Percentiles rank a stretch among this genome's conserved stretches.
Evolutionary conservation across 2,797 vertebrate genomes (phyloP).

Genomic region (Fistularia commersonii): DNA sequence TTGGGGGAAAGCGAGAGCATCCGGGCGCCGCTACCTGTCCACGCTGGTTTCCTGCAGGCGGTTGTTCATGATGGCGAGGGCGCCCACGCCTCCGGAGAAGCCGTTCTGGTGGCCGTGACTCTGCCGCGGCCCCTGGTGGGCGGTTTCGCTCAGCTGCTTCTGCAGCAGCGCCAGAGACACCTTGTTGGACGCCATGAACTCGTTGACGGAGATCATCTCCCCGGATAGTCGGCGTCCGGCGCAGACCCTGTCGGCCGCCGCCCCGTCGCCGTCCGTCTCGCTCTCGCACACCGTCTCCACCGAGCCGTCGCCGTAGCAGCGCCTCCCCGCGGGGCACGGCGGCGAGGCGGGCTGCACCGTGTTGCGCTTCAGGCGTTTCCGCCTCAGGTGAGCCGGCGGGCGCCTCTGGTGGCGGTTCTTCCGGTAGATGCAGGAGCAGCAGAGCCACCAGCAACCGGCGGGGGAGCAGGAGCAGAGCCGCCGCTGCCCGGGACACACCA

Average conservation of each 20-base stretch:
- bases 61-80: constrained; percentile 82
- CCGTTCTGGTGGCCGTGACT: constrained; percentile 74
- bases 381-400: constrained; percentile 41
- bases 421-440: constrained; percentile 61
- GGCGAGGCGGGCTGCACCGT: constrained; percentile 67
- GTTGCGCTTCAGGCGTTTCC: constrained; percentile 66
- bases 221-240: constrained; percentile 73
- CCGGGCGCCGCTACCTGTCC: constrained; percentile 68
- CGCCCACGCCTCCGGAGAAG: constrained; percentile 78
- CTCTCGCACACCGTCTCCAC: constrained; percentile 79
- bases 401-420: constrained; percentile 46
- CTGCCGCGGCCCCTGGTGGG: constrained; percentile 75
- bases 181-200: constrained; percentile 78
- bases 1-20: constrained; percentile 5
- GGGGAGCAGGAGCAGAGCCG: constrained; percentile 59
- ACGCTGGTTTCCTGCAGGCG: constrained; percentile 80
- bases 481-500: constrained; percentile 55
- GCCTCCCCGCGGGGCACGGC: constrained; percentile 45
- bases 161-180: constrained; percentile 79
- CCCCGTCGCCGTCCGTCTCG: constrained; percentile 65
- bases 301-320: constrained; percentile 65
- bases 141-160: constrained; percentile 80
- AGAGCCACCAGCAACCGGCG: constrained; percentile 46
- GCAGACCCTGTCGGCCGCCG: constrained; percentile 52
- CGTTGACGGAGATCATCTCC: constrained; percentile 81